Evolutionary conservation across 1,140 invertebrate species (phyloP).

Genomic region (Cyrtorhinus lividipennis): DNA sequence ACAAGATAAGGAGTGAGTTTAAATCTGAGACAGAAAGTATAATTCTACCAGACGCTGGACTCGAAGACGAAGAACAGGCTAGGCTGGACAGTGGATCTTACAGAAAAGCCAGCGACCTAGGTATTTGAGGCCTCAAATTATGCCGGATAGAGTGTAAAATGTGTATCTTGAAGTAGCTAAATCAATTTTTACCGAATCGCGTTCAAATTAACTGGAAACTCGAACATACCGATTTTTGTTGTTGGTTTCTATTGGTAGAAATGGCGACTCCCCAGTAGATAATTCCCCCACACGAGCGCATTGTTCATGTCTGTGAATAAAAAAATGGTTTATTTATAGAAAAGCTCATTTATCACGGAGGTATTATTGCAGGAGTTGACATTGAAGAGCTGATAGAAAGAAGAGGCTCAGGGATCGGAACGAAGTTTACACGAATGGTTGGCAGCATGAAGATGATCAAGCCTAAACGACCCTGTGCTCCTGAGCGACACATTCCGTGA

Average conservation of each 20-base stretch:
- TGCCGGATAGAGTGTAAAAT: too few species aligned
- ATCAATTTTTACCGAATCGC: too few species aligned
- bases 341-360: not conserved
- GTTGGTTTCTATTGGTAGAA: too few species aligned
- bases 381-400: constrained; percentile 14
- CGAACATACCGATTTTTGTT: too few species aligned
- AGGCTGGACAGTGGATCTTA: not conserved
- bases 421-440: not conserved
- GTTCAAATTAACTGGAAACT: too few species aligned
- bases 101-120: constrained; percentile 19
- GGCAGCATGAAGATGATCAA: not conserved
- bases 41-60: constrained; percentile 18
- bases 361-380: constrained; percentile 1
- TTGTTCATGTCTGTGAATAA: too few species aligned
- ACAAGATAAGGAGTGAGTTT: constrained; percentile 34
- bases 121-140: too few species aligned
- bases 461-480: not conserved
- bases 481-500: not conserved
- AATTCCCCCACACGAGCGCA: too few species aligned
- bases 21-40: constrained; percentile 31
- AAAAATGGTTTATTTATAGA: not conserved
- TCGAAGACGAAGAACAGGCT: not conserved
- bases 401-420: not conserved
- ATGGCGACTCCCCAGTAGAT: too few species aligned
- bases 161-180: too few species aligned